Percentiles rank a stretch among this genome's conserved stretches.
Conservation (phyloP, 2,888 invertebrate species). For the Pinctada fucata region DNA sequence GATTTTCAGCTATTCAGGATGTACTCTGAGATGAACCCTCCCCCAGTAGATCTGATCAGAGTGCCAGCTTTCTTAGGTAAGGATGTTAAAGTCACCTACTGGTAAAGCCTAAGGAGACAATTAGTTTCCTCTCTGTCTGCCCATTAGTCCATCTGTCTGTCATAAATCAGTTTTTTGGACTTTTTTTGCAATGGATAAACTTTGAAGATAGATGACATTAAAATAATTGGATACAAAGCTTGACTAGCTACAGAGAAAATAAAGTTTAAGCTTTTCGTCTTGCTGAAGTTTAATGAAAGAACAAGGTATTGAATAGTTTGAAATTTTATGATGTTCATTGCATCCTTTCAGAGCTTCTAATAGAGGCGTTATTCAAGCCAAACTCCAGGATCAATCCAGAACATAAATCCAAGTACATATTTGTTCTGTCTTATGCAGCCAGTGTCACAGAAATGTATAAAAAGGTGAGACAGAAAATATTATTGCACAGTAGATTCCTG, state of each 20-base stretch:
- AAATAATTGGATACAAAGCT: no score
- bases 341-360: constrained; percentile 85
- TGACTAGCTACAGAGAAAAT: no score
- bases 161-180: no score
- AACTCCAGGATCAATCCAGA: constrained; percentile 96
- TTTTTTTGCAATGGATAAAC: no score
- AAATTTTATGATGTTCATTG: no score
- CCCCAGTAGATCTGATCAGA: constrained; percentile 94
- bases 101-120: no score
- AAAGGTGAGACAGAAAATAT: constrained; percentile 75
- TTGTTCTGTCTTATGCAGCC: constrained; percentile 94
- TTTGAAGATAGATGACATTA: no score
- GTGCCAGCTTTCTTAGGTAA: constrained; percentile 95
- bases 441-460: constrained; percentile 92
- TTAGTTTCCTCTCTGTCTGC: no score
- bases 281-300: no score
- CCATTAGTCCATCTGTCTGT: no score
- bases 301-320: no score
- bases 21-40: constrained; percentile 92
- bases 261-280: no score
- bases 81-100: constrained; percentile 14
- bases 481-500: neutral
- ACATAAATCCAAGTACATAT: constrained; percentile 97
- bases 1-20: constrained; percentile 85
- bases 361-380: constrained; percentile 94